A percentile compares a stretch with the other conserved stretches of the same genome.
These are phyloP conservation scores for Brachyalestes nurse DNA, from an alignment of 2,797 vertebrate genomes.

Conservation along the genomic window DNA sequence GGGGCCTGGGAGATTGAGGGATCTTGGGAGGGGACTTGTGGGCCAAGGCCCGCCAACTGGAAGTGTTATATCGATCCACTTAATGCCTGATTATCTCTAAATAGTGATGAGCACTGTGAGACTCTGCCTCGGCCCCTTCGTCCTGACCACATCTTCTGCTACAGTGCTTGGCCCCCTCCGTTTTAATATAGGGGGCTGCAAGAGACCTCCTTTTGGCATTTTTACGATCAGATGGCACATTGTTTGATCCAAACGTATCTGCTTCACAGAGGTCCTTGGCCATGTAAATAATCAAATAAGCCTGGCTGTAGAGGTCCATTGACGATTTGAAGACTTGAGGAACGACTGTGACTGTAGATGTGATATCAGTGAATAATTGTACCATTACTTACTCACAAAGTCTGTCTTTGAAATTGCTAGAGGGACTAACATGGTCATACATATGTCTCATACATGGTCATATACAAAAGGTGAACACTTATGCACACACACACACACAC, in stretches of 20 bases:
- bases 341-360: no score
- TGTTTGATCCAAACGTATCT: background rate
- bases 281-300: background rate
- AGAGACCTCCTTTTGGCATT: background rate
- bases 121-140: background rate
- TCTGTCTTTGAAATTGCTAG: no score
- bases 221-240: background rate
- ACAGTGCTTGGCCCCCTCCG: background rate
- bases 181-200: background rate
- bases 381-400: no score
- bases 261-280: no score
- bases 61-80: slow-evolving; percentile 27
- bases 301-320: no score
- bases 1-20: slow-evolving; percentile 64
- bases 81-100: slow-evolving; percentile 20
- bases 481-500: no score
- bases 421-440: no score
- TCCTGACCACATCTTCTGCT: background rate
- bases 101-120: slow-evolving; percentile 5
- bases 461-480: no score
- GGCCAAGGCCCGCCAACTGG: slow-evolving; percentile 11
- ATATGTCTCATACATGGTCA: no score
- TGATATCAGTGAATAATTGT: no score
- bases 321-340: no score
- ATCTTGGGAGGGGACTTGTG: background rate